A percentile compares a stretch with the other conserved stretches of the same genome.
These are phyloP conservation scores for Taxidea taxus DNA, from an alignment of 2,113 vertebrate genomes.

Conservation along the genomic window DNA sequence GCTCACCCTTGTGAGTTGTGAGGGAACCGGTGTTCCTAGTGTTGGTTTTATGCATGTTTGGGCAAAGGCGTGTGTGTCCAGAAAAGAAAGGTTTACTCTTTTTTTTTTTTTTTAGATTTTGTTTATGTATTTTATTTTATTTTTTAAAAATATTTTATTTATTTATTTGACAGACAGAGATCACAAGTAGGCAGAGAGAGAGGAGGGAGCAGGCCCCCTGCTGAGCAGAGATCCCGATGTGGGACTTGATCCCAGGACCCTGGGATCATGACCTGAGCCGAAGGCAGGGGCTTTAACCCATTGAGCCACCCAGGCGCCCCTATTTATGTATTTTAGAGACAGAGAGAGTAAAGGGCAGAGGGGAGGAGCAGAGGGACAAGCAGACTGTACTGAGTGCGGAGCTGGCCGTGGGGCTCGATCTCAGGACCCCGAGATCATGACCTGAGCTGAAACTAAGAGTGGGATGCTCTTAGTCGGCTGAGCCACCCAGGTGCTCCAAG, in stretches of 20 bases:
- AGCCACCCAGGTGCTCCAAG: background rate
- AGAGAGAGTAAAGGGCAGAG: background rate
- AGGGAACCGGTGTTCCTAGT: background rate
- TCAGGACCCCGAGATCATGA: background rate
- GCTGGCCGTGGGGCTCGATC: background rate
- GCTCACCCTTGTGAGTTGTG: no score
- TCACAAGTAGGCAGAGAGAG: no score
- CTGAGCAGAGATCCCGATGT: no score
- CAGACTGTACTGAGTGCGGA: background rate
- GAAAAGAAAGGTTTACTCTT: background rate
- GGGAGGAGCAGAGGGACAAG: background rate
- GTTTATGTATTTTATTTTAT: no score
- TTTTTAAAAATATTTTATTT: background rate
- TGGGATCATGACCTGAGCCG: no score
- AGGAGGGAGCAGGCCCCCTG: no score
- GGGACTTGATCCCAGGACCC: no score
- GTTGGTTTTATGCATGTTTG: background rate
- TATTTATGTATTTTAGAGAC: background rate
- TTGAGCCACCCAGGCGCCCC: no score
- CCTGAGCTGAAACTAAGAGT: background rate
- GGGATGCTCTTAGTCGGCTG: background rate
- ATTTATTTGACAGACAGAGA: no score
- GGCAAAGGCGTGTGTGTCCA: background rate
- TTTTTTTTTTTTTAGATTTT: background rate
- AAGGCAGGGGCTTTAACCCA: no score